Evolutionary conservation across 2,113 vertebrate genomes (phyloP).

Genomic region (Perca fluviatilis): DNA sequence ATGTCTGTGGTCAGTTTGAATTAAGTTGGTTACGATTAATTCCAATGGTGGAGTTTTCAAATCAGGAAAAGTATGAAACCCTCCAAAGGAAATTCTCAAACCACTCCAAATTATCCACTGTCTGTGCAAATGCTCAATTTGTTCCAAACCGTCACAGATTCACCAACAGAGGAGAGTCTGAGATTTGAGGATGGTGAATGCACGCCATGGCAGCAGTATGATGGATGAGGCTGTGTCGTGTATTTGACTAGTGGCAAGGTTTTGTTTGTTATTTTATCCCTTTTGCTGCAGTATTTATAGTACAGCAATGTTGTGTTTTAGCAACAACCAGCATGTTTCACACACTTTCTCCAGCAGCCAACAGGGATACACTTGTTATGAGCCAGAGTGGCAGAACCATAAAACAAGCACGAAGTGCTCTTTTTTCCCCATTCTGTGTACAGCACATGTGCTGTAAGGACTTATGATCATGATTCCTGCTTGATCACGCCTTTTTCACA

Average conservation of each 20-base stretch:
- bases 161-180: conserved; percentile 3
- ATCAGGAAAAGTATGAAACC: conserved; percentile 11
- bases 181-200: conserved; percentile 14
- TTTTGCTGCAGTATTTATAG: conserved; percentile 45
- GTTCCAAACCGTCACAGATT: not conserved
- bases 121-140: not conserved
- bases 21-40: not conserved
- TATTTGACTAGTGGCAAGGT: conserved; percentile 46
- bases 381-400: not conserved
- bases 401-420: not conserved
- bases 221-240: conserved; percentile 22
- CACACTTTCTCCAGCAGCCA: conserved; percentile 20
- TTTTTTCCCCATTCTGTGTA: not conserved
- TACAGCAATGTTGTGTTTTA: conserved; percentile 18
- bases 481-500: conserved; percentile 14
- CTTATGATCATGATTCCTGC: not conserved
- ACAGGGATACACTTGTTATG: conserved; percentile 33
- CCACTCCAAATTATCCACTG: conserved; percentile 4
- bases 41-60: not conserved
- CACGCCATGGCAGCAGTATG: conserved; percentile 5
- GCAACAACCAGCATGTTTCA: conserved; percentile 33
- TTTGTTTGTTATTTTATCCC: conserved; percentile 18
- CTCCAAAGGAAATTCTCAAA: not conserved
- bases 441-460: not conserved
- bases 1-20: conserved; percentile 4